Percentiles rank a stretch among this genome's conserved stretches.
phyloP scores from a whole-genome alignment of 2,113 vertebrate species.

The Phaethornis superciliosus region DNA sequence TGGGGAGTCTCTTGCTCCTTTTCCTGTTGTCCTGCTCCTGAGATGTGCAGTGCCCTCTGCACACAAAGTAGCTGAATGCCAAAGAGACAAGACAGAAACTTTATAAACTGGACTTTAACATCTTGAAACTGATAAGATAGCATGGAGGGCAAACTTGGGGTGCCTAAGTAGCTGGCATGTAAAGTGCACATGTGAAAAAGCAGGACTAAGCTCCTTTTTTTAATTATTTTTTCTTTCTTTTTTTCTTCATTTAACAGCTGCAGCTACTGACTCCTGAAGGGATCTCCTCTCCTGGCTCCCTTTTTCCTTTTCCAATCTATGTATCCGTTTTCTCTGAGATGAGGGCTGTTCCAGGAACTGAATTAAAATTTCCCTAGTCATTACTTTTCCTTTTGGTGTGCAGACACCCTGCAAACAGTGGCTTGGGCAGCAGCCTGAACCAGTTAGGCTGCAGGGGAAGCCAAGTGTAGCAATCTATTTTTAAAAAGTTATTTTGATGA shows the following conservation, averaged over 20 bases:
- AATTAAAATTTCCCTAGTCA: constrained; percentile 16
- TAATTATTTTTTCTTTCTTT: background rate
- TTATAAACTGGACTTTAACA: background rate
- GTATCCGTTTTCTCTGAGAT: background rate
- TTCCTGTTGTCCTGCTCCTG: background rate
- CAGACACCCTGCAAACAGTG: background rate
- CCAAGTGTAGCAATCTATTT: constrained; percentile 55
- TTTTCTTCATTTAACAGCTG: background rate
- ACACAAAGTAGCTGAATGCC: background rate
- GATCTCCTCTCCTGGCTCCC: background rate
- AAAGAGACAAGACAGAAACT: background rate
- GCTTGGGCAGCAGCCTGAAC: constrained; percentile 16
- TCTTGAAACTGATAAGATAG: background rate
- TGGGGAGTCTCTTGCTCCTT: background rate
- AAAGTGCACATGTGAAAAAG: background rate
- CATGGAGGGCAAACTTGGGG: background rate
- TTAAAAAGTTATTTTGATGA: constrained; percentile 54
- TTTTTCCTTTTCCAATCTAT: background rate
- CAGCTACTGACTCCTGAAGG: background rate
- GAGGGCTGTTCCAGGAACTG: background rate
- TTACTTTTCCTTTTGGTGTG: constrained; percentile 22
- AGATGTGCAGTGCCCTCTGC: background rate
- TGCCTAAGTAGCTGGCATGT: background rate
- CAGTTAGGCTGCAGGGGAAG: constrained; percentile 21
- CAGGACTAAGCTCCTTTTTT: background rate